Conservation (phyloP, 2,797 vertebrate genomes). For the Peromyscus nudipes region DNA sequence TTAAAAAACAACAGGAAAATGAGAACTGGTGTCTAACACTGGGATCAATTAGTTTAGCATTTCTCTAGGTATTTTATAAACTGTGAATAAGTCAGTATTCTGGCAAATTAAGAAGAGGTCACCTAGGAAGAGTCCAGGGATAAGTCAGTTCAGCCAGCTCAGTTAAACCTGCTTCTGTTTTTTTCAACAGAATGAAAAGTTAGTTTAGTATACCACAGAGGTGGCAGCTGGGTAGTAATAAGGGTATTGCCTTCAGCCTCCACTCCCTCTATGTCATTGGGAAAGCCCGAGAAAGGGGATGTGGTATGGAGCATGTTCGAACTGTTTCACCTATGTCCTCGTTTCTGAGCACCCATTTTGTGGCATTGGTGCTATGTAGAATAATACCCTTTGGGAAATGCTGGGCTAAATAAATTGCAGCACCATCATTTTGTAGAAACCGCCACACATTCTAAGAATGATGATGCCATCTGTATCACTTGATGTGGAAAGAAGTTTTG, state of each 20-base stretch:
- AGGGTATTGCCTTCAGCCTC: background rate
- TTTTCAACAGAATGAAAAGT: background rate
- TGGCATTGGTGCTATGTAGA: slow-evolving; percentile 10
- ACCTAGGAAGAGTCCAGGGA: background rate
- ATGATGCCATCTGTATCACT: slow-evolving; percentile 42
- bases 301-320: slow-evolving; percentile 36
- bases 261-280: background rate
- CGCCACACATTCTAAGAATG: slow-evolving; percentile 34
- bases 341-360: slow-evolving; percentile 32
- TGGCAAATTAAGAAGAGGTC: slow-evolving; percentile 38
- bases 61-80: slow-evolving; percentile 51
- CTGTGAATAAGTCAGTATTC: slow-evolving; percentile 17
- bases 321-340: slow-evolving; percentile 34
- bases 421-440: slow-evolving; percentile 46
- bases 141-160: slow-evolving; percentile 50
- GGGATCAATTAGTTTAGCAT: background rate
- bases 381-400: slow-evolving; percentile 60
- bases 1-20: background rate
- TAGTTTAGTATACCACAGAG: background rate
- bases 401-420: slow-evolving; percentile 59
- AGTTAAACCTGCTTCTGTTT: background rate
- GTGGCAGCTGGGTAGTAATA: background rate
- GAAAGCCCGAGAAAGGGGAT: slow-evolving; percentile 28
- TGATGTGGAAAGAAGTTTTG: background rate
- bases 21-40: background rate